A percentile compares a stretch with the other conserved stretches of the same genome.
Evolutionary conservation across 1,140 invertebrate genomes (phyloP).

Genomic region (Drosophila mayri): DNA sequence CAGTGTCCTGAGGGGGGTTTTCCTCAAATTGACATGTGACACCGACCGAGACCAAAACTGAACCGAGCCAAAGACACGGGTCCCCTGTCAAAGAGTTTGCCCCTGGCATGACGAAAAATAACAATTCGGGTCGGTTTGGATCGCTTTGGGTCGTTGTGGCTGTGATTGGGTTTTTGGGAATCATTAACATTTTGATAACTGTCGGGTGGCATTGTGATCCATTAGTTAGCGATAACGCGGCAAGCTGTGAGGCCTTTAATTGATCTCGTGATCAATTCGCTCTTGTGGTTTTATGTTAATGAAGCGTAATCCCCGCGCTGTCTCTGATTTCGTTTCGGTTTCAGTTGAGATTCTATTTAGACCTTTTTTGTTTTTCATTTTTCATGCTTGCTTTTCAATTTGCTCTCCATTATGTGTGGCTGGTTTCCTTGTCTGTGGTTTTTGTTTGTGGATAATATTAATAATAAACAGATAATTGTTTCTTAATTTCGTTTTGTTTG

Average conservation of each 20-base stretch:
- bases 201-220: slow-evolving; percentile 32
- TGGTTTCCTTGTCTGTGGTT: slow-evolving; percentile 21
- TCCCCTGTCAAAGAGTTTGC: slow-evolving; percentile 61
- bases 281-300: slow-evolving; percentile 62
- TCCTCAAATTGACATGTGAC: slow-evolving; percentile 80
- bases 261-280: slow-evolving; percentile 47
- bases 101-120: slow-evolving; percentile 66
- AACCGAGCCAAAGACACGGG: slow-evolving; percentile 18
- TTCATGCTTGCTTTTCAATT: slow-evolving; percentile 52
- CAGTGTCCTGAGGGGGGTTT: slow-evolving; percentile 27
- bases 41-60: slow-evolving; percentile 48
- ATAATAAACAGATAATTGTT: slow-evolving; percentile 28
- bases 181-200: slow-evolving; percentile 66
- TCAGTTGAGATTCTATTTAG: slow-evolving; percentile 15
- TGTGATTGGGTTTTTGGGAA: slow-evolving; percentile 55
- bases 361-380: slow-evolving; percentile 46
- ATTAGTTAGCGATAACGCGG: slow-evolving; percentile 45
- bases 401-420: slow-evolving; percentile 28
- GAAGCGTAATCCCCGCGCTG: slow-evolving; percentile 37
- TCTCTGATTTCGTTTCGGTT: slow-evolving; percentile 45
- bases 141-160: slow-evolving; percentile 27
- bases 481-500: slow-evolving; percentile 24
- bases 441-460: slow-evolving; percentile 6
- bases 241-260: slow-evolving; percentile 45
- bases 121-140: slow-evolving; percentile 41